Evolutionary conservation across 2,888 invertebrate genomes (phyloP).

Genomic region (Venusia cambrica): DNA sequence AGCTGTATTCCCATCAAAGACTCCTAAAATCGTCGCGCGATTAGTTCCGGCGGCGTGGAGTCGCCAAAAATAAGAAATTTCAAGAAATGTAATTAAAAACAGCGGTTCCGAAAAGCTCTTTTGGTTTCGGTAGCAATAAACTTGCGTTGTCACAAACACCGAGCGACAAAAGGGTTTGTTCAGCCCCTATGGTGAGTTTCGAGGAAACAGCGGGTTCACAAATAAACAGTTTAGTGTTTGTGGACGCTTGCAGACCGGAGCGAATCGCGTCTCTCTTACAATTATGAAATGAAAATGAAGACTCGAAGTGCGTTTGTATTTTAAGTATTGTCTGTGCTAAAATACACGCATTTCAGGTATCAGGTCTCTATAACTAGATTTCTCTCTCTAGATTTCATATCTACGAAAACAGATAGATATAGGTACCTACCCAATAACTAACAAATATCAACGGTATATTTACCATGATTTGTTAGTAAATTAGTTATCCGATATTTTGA

Average conservation of each 20-base stretch:
- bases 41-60: constrained; percentile 36
- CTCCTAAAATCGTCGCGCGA: constrained; percentile 13
- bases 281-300: constrained; percentile 1
- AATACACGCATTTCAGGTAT: no score
- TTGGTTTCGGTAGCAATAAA: constrained; percentile 70
- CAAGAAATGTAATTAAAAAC: constrained; percentile 45
- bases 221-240: constrained; percentile 38
- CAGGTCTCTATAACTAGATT: no score
- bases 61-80: constrained; percentile 40
- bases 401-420: no score
- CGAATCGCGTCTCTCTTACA: constrained; percentile 31
- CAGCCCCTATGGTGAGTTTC: constrained; percentile 40
- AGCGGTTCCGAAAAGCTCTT: constrained; percentile 40
- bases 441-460: no score
- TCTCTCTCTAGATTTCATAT: no score
- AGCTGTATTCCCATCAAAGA: constrained; percentile 4
- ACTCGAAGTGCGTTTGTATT: no score
- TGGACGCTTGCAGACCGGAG: constrained; percentile 34
- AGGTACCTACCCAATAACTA: no score
- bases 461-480: no score
- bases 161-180: constrained; percentile 52
- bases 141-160: constrained; percentile 42
- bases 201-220: constrained; percentile 42
- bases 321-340: no score
- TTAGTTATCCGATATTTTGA: no score